Evolutionary conservation across 2,797 vertebrate species (phyloP).

Genomic region (Pelobates cultripes): DNA sequence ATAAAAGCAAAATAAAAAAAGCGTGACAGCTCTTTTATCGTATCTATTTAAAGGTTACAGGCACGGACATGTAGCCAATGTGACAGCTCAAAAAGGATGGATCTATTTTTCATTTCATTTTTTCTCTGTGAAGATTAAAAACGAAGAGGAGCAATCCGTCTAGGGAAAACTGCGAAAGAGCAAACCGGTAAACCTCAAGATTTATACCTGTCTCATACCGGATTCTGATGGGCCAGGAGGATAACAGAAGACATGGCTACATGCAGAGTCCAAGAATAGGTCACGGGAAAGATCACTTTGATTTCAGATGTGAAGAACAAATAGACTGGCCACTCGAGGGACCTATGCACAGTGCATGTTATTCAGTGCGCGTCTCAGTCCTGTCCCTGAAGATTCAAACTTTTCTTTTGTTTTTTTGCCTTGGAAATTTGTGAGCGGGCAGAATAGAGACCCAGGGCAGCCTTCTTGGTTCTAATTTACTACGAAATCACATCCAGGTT

Average conservation of each 20-base stretch:
- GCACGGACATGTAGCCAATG: conserved; percentile 2
- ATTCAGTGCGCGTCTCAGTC: too few relatives aligned
- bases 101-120: conserved; percentile 30
- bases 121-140: conserved; percentile 25
- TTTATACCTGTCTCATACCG: conserved; percentile 19
- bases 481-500: too few relatives aligned
- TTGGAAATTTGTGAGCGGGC: too few relatives aligned
- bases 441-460: too few relatives aligned
- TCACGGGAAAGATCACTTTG: conserved; percentile 9
- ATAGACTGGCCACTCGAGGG: background rate
- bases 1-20: background rate
- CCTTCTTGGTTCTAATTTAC: too few relatives aligned
- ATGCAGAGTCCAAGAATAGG: conserved; percentile 29
- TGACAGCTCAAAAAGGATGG: conserved; percentile 20
- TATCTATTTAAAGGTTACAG: conserved; percentile 33
- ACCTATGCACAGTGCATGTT: too few relatives aligned
- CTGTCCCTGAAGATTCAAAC: too few relatives aligned
- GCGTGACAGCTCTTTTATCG: conserved; percentile 22
- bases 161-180: conserved; percentile 28
- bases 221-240: conserved; percentile 33
- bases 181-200: conserved; percentile 21
- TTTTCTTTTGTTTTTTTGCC: too few relatives aligned
- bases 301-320: conserved; percentile 34
- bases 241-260: background rate
- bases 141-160: background rate